A percentile compares a stretch with the other conserved stretches of the same genome.
phyloP scores from a whole-genome alignment of 2,888 invertebrate species.

The Archips xylosteana region DNA sequence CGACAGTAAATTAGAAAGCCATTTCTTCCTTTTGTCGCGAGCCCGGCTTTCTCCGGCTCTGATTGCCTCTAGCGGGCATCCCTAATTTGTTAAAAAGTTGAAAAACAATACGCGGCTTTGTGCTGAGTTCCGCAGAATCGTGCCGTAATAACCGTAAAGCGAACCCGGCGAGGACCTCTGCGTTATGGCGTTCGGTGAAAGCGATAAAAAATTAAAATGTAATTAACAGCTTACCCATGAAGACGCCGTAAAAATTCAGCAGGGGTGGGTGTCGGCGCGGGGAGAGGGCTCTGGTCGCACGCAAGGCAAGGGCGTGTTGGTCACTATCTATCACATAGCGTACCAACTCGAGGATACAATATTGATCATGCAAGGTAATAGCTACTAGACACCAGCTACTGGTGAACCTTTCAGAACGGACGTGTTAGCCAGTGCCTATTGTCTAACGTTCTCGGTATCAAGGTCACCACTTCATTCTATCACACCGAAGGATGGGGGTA shows the following conservation, averaged over 20 bases:
- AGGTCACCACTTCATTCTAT: too few relatives aligned
- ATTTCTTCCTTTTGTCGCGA: constrained; percentile 50
- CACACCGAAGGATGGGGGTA: too few relatives aligned
- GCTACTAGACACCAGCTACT: too few relatives aligned
- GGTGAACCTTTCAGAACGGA: too few relatives aligned
- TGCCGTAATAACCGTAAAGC: constrained; percentile 43
- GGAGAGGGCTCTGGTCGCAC: constrained; percentile 8
- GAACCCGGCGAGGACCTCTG: constrained; percentile 31
- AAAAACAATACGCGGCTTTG: constrained; percentile 35
- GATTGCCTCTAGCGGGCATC: constrained; percentile 56
- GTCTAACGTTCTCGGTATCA: too few relatives aligned
- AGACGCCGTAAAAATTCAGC: constrained; percentile 47
- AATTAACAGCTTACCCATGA: constrained; percentile 46
- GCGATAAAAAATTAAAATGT: constrained; percentile 49
- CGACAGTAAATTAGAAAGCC: constrained; percentile 77
- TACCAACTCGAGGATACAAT: too few relatives aligned
- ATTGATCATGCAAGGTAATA: too few relatives aligned
- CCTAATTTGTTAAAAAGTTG: constrained; percentile 45
- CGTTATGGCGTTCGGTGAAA: constrained; percentile 43
- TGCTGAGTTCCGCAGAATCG: constrained; percentile 24
- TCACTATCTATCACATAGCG: background rate
- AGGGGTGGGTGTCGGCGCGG: constrained; percentile 17
- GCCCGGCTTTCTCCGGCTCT: constrained; percentile 67
- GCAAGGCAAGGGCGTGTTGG: background rate
- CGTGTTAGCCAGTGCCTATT: too few relatives aligned